Percentiles rank a stretch among this genome's conserved stretches.
phyloP scores from a whole-genome alignment of 2,797 vertebrate genomes.

The Ptychadena robeensis region DNA sequence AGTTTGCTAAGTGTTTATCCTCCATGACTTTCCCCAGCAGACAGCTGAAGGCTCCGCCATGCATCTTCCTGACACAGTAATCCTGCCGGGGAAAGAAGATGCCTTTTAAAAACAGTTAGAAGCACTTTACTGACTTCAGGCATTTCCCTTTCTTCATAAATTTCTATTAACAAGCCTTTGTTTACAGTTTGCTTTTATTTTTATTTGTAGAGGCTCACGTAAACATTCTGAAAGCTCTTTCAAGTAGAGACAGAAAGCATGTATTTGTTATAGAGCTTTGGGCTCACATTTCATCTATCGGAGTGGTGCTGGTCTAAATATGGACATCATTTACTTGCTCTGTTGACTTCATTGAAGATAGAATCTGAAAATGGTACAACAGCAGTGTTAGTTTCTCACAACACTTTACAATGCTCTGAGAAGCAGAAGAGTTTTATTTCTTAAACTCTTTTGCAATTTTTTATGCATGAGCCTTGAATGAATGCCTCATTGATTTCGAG shows the following conservation, averaged over 20 bases:
- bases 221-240: slow-evolving; percentile 59
- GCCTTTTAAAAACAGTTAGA: slow-evolving; percentile 51
- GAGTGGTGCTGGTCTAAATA: slow-evolving; percentile 1
- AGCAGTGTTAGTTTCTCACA: neutral
- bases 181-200: slow-evolving; percentile 52
- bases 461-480: too few relatives aligned
- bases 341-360: slow-evolving; percentile 22
- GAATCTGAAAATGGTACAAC: neutral
- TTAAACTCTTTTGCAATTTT: neutral
- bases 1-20: slow-evolving; percentile 52
- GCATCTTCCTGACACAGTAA: slow-evolving; percentile 60
- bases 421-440: neutral
- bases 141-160: slow-evolving; percentile 58
- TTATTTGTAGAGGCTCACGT: slow-evolving; percentile 50
- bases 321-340: slow-evolving; percentile 16
- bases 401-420: neutral
- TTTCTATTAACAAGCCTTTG: slow-evolving; percentile 60
- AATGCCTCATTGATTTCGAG: too few relatives aligned
- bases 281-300: slow-evolving; percentile 20
- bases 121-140: slow-evolving; percentile 59
- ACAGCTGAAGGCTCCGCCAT: slow-evolving; percentile 58
- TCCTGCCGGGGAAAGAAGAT: slow-evolving; percentile 35
- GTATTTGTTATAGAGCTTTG: slow-evolving; percentile 29
- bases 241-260: slow-evolving; percentile 49
- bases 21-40: slow-evolving; percentile 49